These are phyloP conservation scores for Neogobius melanostomus DNA, from an alignment of 2,113 vertebrate species.

Conservation along the genomic window DNA sequence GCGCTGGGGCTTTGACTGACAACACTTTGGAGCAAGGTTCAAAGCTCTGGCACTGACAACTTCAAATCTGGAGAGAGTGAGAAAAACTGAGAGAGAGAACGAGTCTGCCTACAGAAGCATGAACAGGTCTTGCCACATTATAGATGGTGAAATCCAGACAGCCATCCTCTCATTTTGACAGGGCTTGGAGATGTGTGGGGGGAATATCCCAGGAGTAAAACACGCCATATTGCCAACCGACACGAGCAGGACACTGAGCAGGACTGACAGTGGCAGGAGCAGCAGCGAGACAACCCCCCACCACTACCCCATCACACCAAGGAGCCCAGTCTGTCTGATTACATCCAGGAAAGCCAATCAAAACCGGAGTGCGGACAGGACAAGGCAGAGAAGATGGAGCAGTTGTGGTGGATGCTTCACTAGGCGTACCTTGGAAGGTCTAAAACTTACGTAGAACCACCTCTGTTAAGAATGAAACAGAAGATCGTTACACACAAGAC, in stretches of 20 bases:
- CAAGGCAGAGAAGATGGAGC: conserved; percentile 22
- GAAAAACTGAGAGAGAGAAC: conserved; percentile 1
- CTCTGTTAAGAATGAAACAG: too few relatives aligned
- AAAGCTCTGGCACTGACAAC: conserved; percentile 61
- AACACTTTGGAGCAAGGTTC: conserved; percentile 62
- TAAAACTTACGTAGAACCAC: too few relatives aligned
- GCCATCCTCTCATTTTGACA: conserved; percentile 49
- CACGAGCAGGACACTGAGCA: conserved; percentile 52
- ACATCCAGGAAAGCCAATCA: conserved; percentile 52
- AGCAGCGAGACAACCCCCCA: conserved; percentile 11
- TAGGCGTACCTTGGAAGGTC: conserved; percentile 34
- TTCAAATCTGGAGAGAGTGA: conserved; percentile 39
- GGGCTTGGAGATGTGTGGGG: conserved; percentile 22
- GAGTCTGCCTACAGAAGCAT: conserved; percentile 43
- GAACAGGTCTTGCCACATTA: conserved; percentile 42
- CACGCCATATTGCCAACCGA: conserved; percentile 60
- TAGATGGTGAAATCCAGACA: conserved; percentile 46
- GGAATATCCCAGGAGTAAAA: conserved; percentile 62
- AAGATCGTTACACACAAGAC: too few relatives aligned
- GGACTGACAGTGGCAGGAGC: conserved; percentile 45
- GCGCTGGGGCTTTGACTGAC: conserved; percentile 46
- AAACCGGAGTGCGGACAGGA: conserved; percentile 39
- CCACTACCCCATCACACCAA: conserved; percentile 38
- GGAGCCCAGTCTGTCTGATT: neutral
- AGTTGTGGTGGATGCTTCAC: conserved; percentile 41